Evolutionary conservation across 2,888 invertebrate species (phyloP).

Genomic region (Drosophila meridiana): DNA sequence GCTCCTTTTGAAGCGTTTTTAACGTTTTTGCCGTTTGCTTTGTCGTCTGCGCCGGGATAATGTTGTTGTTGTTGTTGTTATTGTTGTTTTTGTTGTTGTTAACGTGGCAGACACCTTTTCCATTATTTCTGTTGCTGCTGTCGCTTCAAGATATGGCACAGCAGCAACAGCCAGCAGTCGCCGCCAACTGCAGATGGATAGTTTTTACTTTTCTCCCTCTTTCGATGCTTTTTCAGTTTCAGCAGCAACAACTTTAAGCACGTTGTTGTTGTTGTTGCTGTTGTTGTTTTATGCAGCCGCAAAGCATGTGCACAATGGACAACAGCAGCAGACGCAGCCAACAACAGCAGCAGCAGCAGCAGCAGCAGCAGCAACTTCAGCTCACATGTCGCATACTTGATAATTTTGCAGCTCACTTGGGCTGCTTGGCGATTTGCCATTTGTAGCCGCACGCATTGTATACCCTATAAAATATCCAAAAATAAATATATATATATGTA

Average conservation of each 20-base stretch:
- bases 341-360: neutral
- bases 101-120: conserved; percentile 30
- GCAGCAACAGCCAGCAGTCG: conserved; percentile 15
- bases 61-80: conserved; percentile 20
- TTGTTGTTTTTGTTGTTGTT: conserved; percentile 31
- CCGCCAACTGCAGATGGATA: conserved; percentile 57
- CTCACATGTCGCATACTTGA: conserved; percentile 53
- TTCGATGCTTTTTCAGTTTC: conserved; percentile 18
- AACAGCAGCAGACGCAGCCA: neutral
- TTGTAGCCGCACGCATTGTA: conserved; percentile 2
- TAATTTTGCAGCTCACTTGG: conserved; percentile 4
- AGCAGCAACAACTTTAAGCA: conserved; percentile 16
- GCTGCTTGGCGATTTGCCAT: neutral
- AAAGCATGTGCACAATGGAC: conserved; percentile 34
- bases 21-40: conserved; percentile 33
- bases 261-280: conserved; percentile 8
- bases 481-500: neutral
- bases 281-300: conserved; percentile 20
- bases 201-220: conserved; percentile 38
- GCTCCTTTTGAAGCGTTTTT: conserved; percentile 61
- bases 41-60: conserved; percentile 36
- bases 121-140: conserved; percentile 30
- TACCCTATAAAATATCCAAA: neutral
- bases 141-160: conserved; percentile 61
- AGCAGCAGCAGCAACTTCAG: conserved; percentile 1